Percentiles rank a stretch among this genome's conserved stretches.
phyloP scores from a whole-genome alignment of 1,140 invertebrate genomes.

The Cephus cinctus region DNA sequence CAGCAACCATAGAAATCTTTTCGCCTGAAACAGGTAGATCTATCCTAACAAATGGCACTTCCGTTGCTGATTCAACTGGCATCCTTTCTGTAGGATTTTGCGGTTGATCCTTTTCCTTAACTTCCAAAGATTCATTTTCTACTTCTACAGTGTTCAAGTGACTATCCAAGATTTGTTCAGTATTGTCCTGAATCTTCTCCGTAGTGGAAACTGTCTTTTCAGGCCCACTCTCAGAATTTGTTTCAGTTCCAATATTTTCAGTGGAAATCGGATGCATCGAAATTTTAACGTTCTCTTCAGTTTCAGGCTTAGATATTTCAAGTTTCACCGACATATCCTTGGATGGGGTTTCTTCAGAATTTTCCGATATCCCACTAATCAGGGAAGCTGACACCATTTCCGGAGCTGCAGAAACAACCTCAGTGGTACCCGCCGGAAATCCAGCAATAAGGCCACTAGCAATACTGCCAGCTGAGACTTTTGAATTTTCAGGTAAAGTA shows the following conservation, averaged over 20 bases:
- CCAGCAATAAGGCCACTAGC: constrained; percentile 47
- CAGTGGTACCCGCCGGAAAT: constrained; percentile 19
- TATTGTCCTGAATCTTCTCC: not conserved
- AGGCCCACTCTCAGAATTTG: too few species aligned
- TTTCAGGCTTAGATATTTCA: not conserved
- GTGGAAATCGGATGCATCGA: too few species aligned
- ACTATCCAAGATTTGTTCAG: not conserved
- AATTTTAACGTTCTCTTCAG: not conserved
- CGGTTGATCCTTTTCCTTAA: not conserved
- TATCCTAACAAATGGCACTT: not conserved
- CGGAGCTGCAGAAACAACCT: too few species aligned
- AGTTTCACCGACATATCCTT: too few species aligned
- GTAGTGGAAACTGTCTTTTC: not conserved
- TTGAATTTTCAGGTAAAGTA: constrained; percentile 23
- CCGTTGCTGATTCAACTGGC: not conserved
- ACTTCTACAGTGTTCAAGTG: not conserved
- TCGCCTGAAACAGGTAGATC: not conserved
- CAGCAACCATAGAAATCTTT: not conserved
- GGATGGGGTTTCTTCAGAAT: too few species aligned
- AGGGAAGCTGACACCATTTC: too few species aligned
- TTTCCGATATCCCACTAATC: too few species aligned
- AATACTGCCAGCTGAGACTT: constrained; percentile 25
- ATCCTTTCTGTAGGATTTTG: not conserved
- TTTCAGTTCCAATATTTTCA: too few species aligned
- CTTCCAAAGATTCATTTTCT: not conserved